Conservation (phyloP, 2,797 vertebrate species). For the Carcharodon carcharias region DNA sequence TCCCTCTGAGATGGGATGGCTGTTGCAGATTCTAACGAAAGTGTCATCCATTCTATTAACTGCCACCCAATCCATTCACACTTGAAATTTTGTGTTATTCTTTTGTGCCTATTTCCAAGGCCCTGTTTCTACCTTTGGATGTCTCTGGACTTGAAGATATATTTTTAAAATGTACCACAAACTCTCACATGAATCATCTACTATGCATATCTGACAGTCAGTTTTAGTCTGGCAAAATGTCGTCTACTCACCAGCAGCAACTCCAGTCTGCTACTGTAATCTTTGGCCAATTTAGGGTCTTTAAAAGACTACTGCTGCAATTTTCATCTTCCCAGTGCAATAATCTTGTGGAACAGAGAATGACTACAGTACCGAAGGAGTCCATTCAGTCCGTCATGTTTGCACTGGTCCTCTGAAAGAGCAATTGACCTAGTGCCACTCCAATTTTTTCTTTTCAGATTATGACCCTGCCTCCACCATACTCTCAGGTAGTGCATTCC, state of each 20-base stretch:
- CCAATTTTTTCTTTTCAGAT: too few relatives aligned
- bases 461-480: too few relatives aligned
- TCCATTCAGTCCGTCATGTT: too few relatives aligned
- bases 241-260: not conserved
- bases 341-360: not conserved
- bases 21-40: not conserved
- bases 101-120: not conserved
- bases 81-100: not conserved
- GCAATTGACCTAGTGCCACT: too few relatives aligned
- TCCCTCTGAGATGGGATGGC: not conserved
- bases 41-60: too few relatives aligned
- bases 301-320: not conserved
- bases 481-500: too few relatives aligned
- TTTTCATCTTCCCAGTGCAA: not conserved
- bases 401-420: too few relatives aligned
- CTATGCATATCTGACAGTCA: not conserved
- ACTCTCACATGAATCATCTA: not conserved
- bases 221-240: not conserved
- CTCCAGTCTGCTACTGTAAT: not conserved
- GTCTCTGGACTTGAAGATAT: not conserved
- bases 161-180: not conserved
- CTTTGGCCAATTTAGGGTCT: not conserved
- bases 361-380: too few relatives aligned
- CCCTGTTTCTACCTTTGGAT: not conserved
- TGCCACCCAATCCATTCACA: not conserved